phyloP scores from a whole-genome alignment of 2,888 invertebrate genomes.

The Branchipolynoe longqiensis region DNA sequence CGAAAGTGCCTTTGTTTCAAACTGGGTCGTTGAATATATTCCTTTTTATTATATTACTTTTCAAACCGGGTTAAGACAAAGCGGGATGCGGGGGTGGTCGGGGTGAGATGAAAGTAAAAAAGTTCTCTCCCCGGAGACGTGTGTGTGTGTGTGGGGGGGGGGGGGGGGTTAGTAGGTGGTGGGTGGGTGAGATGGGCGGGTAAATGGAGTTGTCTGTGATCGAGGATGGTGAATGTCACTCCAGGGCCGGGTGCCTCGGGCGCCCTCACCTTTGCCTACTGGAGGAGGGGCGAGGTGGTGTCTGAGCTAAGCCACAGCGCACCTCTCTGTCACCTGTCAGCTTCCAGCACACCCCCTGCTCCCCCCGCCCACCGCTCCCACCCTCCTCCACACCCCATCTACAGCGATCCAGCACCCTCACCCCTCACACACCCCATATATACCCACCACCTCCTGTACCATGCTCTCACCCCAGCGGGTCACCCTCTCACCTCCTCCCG shows the following conservation, averaged over 20 bases:
- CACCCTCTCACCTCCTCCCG: slow-evolving; percentile 49
- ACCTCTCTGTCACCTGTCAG: slow-evolving; percentile 55
- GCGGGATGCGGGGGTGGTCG: too few relatives aligned
- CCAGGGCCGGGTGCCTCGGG: slow-evolving; percentile 17
- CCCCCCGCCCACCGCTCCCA: not conserved
- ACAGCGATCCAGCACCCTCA: too few relatives aligned
- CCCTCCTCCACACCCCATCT: not conserved
- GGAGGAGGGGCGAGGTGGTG: not conserved
- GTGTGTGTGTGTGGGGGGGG: too few relatives aligned
- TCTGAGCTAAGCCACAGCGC: slow-evolving; percentile 30
- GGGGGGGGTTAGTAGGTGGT: too few relatives aligned
- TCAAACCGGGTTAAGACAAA: too few relatives aligned
- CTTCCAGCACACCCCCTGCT: not conserved
- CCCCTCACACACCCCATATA: too few relatives aligned
- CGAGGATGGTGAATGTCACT: slow-evolving; percentile 52
- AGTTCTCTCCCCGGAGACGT: too few relatives aligned
- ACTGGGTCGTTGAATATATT: too few relatives aligned
- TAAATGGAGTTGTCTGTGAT: slow-evolving; percentile 24
- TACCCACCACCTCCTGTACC: not conserved
- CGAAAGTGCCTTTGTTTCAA: too few relatives aligned
- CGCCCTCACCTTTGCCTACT: slow-evolving; percentile 33
- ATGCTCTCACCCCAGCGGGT: slow-evolving; percentile 3
- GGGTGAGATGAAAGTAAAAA: too few relatives aligned
- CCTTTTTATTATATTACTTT: too few relatives aligned
- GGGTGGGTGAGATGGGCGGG: not conserved